Evolutionary conservation across 1,140 invertebrate genomes (phyloP).

Genomic region (Vanessa atalanta): DNA sequence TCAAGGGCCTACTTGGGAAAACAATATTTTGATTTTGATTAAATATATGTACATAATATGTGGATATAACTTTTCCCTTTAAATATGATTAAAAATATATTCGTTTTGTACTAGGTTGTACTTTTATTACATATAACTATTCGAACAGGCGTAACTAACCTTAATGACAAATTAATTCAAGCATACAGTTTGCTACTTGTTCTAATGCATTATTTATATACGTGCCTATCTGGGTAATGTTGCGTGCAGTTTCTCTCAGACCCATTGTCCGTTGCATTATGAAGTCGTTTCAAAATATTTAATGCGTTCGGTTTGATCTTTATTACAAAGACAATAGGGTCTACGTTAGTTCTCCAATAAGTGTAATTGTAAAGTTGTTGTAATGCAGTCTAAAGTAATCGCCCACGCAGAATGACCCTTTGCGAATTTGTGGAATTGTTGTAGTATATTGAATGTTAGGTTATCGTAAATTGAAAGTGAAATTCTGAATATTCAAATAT

Average conservation of each 20-base stretch:
- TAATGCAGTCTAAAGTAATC: slow-evolving; percentile 38
- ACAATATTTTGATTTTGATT: too few species aligned
- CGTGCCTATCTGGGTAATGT: slow-evolving; percentile 39
- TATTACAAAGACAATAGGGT: slow-evolving; percentile 31
- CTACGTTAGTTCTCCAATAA: slow-evolving; percentile 9
- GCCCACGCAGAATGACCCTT: slow-evolving; percentile 44
- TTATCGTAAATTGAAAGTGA: slow-evolving; percentile 33
- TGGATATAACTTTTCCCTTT: too few species aligned
- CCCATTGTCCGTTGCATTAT: slow-evolving; percentile 55
- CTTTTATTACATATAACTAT: neutral
- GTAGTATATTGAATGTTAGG: slow-evolving; percentile 27
- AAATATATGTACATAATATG: too few species aligned
- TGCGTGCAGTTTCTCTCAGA: slow-evolving; percentile 51
- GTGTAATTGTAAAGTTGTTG: slow-evolving; percentile 23
- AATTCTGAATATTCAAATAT: neutral
- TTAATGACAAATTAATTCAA: slow-evolving; percentile 42
- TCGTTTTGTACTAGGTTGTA: neutral
- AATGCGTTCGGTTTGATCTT: slow-evolving; percentile 15
- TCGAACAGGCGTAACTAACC: slow-evolving; percentile 21
- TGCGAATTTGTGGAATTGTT: slow-evolving; percentile 37
- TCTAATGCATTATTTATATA: slow-evolving; percentile 39
- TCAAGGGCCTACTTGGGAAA: too few species aligned
- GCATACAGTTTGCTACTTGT: slow-evolving; percentile 35
- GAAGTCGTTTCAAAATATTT: slow-evolving; percentile 33
- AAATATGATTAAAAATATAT: too few species aligned